phyloP scores from a whole-genome alignment of 2,113 vertebrate genomes.

The Donacobius atricapilla region DNA sequence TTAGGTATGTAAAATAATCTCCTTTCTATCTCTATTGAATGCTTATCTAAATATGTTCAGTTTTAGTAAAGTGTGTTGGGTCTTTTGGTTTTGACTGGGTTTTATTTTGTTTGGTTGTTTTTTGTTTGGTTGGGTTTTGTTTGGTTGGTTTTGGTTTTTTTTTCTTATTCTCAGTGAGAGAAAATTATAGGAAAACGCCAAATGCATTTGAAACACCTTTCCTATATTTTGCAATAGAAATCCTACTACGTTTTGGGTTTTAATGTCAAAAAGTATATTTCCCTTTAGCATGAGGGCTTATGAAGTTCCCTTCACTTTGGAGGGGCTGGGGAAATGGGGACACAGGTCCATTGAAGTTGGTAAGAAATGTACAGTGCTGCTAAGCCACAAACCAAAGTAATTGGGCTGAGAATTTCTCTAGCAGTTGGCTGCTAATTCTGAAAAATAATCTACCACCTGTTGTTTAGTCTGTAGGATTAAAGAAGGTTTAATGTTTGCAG shows the following conservation, averaged over 20 bases:
- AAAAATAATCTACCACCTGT: constrained; percentile 61
- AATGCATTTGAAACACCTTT: not conserved
- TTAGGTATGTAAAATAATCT: not conserved
- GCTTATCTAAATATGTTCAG: not conserved
- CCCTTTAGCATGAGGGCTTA: not conserved
- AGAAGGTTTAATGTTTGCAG: constrained; percentile 11
- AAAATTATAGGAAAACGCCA: not conserved
- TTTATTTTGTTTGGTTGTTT: not conserved
- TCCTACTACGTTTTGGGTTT: not conserved
- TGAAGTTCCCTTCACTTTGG: not conserved
- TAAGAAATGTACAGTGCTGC: not conserved
- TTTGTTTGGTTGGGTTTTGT: not conserved
- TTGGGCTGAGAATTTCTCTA: not conserved
- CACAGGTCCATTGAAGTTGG: not conserved
- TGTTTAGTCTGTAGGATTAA: constrained; percentile 48
- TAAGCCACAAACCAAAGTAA: not conserved
- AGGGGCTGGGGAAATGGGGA: not conserved
- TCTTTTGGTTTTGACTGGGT: not conserved
- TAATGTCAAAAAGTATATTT: not conserved
- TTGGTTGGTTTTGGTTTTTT: too few relatives aligned
- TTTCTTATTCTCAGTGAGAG: not conserved
- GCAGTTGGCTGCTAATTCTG: constrained; percentile 46
- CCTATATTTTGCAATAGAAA: not conserved
- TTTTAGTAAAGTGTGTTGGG: not conserved
- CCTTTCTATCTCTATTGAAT: not conserved